Evolutionary conservation across 2,113 vertebrate species (phyloP).

Genomic region (Channa argus): DNA sequence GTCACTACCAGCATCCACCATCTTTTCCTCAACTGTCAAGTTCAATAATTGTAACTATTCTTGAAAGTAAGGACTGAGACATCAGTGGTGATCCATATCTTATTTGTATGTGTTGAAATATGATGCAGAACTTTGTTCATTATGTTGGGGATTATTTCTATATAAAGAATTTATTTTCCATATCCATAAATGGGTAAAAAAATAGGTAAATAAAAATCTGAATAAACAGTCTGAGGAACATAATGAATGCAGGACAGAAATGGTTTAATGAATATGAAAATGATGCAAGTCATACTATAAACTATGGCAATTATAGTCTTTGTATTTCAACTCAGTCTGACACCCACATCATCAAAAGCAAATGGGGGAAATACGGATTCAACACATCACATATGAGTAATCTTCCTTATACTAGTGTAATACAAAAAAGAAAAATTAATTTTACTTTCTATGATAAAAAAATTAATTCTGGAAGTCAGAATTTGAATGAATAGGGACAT

Average conservation of each 20-base stretch:
- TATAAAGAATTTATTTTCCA: too few species aligned
- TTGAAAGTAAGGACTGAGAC: constrained; percentile 43
- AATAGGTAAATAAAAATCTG: background rate
- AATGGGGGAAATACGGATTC: too few species aligned
- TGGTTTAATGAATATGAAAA: background rate
- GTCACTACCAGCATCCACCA: constrained; percentile 44
- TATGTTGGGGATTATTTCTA: background rate
- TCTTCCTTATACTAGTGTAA: too few species aligned
- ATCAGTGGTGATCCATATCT: constrained; percentile 1
- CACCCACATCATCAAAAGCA: too few species aligned
- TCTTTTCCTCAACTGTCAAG: constrained; percentile 49
- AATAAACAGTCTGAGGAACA: background rate
- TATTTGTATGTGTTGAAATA: constrained; percentile 8
- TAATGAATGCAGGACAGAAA: background rate
- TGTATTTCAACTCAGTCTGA: background rate
- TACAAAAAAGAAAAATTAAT: too few species aligned
- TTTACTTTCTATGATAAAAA: too few species aligned
- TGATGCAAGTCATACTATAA: background rate
- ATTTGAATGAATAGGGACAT: constrained; percentile 10
- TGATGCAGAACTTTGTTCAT: background rate
- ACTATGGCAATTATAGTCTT: background rate
- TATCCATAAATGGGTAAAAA: background rate
- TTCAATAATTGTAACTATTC: constrained; percentile 58
- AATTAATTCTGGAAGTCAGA: constrained; percentile 16
- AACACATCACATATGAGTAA: too few species aligned